Percentiles rank a stretch among this genome's conserved stretches.
Conservation (phyloP, 2,797 vertebrate genomes). For the Macropodus opercularis region DNA sequence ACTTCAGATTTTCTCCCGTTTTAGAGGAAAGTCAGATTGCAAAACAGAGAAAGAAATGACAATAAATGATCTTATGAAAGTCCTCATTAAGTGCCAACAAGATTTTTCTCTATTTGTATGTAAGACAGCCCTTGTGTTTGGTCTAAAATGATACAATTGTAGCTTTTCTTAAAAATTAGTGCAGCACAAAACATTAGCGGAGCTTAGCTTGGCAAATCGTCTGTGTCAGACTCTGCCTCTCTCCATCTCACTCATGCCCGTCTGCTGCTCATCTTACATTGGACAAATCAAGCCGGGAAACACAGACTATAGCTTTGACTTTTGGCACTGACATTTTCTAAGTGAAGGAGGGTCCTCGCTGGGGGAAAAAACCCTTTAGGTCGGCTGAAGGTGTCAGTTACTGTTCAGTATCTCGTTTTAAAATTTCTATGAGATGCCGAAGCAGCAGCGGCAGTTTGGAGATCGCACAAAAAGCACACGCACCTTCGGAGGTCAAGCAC, state of each 20-base stretch:
- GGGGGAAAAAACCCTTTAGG: conserved; percentile 20
- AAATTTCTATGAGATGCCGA: conserved; percentile 23
- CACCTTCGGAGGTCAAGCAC: conserved; percentile 31
- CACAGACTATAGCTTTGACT: conserved; percentile 45
- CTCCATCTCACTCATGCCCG: neutral
- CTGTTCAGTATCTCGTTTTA: conserved; percentile 28
- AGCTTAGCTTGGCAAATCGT: conserved; percentile 41
- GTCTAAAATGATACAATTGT: conserved; percentile 38
- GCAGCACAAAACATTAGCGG: conserved; percentile 40
- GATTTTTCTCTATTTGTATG: conserved; percentile 1
- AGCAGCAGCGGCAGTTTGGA: conserved; percentile 5
- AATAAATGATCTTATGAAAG: neutral
- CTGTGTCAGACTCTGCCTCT: conserved; percentile 30
- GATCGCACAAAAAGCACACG: conserved; percentile 1
- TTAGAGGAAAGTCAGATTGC: neutral
- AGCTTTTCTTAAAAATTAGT: conserved; percentile 50
- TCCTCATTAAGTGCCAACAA: conserved; percentile 6
- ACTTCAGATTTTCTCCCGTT: conserved; percentile 39
- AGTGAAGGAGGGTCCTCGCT: conserved; percentile 18
- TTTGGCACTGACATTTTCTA: conserved; percentile 63
- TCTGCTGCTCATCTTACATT: conserved; percentile 2
- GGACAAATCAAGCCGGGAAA: conserved; percentile 21
- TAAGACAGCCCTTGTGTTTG: neutral
- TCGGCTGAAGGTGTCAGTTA: conserved; percentile 43
- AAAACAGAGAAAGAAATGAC: neutral